These are phyloP conservation scores for Sebastes kiyomatsui DNA, from an alignment of 2,797 vertebrate species.

Conservation along the genomic window DNA sequence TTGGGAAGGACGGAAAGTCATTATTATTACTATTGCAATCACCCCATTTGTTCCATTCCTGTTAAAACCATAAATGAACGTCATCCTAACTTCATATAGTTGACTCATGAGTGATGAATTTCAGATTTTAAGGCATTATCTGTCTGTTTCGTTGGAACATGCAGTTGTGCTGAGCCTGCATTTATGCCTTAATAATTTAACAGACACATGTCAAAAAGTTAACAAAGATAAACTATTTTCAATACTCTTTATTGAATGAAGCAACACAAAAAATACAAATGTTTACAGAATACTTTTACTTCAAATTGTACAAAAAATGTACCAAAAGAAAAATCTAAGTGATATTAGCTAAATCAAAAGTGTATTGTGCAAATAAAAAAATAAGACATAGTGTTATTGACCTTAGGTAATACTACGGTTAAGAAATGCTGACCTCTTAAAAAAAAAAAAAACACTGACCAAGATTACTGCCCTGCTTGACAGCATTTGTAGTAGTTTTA, in stretches of 20 bases:
- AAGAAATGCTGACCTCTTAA: constrained; percentile 52
- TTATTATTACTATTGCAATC: background rate
- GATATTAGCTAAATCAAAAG: constrained; percentile 45
- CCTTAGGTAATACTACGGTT: constrained; percentile 39
- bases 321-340: constrained; percentile 54
- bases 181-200: background rate
- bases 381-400: constrained; percentile 72
- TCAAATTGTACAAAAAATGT: constrained; percentile 72
- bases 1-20: background rate
- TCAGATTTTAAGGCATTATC: background rate
- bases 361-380: constrained; percentile 71
- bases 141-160: background rate
- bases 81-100: background rate
- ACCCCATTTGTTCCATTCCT: background rate
- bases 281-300: constrained; percentile 64
- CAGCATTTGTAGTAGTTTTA: constrained; percentile 16
- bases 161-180: background rate
- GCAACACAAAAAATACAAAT: constrained; percentile 66
- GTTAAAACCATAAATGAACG: background rate
- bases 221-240: constrained; percentile 1
- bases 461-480: background rate
- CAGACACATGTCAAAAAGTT: background rate
- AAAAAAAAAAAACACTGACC: background rate
- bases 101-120: background rate
- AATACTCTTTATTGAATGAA: constrained; percentile 72